A percentile compares a stretch with the other conserved stretches of the same genome.
Evolutionary conservation across 2,113 vertebrate species (phyloP).

Genomic region (Cervus canadensis): DNA sequence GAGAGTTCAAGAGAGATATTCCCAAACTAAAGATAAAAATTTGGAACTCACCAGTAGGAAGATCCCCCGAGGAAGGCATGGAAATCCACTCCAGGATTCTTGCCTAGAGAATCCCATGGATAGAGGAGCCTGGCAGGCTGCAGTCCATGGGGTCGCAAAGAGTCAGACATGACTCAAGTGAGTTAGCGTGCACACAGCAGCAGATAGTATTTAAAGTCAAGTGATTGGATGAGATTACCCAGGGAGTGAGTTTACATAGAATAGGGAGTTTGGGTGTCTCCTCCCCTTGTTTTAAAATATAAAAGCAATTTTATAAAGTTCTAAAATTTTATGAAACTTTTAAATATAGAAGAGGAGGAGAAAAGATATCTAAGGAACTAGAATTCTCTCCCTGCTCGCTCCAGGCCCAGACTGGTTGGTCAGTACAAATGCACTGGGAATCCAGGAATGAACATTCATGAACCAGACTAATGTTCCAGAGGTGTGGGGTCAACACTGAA

Average conservation of each 20-base stretch:
- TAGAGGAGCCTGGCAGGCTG: background rate
- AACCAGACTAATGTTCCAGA: background rate
- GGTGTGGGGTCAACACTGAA: background rate
- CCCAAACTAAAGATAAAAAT: background rate
- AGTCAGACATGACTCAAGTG: background rate
- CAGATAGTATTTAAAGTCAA: background rate
- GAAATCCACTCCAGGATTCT: background rate
- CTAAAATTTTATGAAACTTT: background rate
- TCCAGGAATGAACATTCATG: background rate
- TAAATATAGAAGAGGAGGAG: background rate
- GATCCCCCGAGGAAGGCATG: background rate
- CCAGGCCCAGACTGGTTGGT: background rate
- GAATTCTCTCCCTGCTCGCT: background rate
- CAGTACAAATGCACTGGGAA: background rate
- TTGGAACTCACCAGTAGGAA: background rate
- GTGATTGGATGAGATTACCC: background rate
- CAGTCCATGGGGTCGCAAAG: background rate
- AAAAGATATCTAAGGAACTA: background rate
- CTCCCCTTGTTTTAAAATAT: background rate
- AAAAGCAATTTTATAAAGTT: background rate
- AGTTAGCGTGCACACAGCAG: background rate
- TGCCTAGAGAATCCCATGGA: background rate
- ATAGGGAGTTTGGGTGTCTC: background rate
- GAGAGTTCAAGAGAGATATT: background rate
- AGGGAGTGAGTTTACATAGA: background rate